Percentiles rank a stretch among this genome's conserved stretches.
phyloP scores from a whole-genome alignment of 2,797 vertebrate species.

The Huso huso region DNA sequence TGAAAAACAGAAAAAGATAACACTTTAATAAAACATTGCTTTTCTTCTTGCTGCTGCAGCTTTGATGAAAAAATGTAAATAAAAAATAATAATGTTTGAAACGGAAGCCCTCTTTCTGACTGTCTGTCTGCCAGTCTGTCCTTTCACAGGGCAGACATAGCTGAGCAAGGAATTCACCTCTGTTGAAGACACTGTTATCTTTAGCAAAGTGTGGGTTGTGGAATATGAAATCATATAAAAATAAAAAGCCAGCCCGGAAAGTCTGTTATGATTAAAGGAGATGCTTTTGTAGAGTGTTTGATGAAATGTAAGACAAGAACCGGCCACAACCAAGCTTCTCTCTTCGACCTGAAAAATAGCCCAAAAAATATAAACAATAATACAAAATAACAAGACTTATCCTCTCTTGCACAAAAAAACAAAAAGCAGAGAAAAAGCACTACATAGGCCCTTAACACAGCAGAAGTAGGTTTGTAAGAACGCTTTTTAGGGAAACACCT shows the following conservation, averaged over 20 bases:
- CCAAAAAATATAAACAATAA: not conserved
- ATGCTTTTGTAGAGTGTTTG: not conserved
- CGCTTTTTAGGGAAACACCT: too few relatives aligned
- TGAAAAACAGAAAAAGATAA: constrained; percentile 44
- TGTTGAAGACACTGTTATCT: too few relatives aligned
- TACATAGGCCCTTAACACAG: not conserved
- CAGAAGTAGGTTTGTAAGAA: too few relatives aligned
- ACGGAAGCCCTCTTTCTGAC: not conserved
- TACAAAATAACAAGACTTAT: not conserved
- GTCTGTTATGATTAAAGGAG: not conserved
- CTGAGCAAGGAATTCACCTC: not conserved
- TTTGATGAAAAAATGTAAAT: too few relatives aligned
- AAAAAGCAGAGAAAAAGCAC: not conserved
- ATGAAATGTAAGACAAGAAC: not conserved
- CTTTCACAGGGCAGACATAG: not conserved
- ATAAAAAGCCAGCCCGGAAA: not conserved
- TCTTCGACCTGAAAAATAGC: constrained; percentile 10
- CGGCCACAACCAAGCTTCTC: constrained; percentile 1
- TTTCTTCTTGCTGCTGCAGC: too few relatives aligned
- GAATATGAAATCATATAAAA: not conserved
- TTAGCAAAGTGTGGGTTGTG: not conserved
- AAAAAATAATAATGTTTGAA: not conserved
- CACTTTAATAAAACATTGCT: not conserved
- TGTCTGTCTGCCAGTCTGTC: too few relatives aligned
- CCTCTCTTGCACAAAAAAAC: not conserved